A percentile compares a stretch with the other conserved stretches of the same genome.
Evolutionary conservation across 37 sponge, comb jelly and placozoan genomes (phyloP).

Genomic region (Beroe ovata): DNA sequence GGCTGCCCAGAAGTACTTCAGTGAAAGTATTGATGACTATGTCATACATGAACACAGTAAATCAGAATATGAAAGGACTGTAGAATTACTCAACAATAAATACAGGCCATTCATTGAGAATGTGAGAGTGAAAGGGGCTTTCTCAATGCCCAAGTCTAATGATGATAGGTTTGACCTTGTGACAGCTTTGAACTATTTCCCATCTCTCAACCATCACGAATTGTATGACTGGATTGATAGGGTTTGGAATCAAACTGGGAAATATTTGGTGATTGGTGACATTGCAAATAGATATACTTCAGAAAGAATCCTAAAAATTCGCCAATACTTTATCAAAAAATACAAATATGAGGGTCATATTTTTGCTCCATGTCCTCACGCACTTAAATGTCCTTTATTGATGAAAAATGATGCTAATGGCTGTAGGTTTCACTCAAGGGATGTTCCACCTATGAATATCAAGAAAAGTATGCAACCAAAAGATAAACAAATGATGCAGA

Average conservation of each 20-base stretch:
- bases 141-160: not conserved
- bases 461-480: not conserved
- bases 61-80: conserved; percentile 12
- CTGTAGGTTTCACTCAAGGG: not conserved
- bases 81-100: conserved; percentile 1
- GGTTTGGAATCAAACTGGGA: conserved; percentile 7
- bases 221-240: conserved; percentile 17
- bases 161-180: conserved; percentile 15
- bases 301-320: not conserved
- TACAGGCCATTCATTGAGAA: conserved; percentile 28
- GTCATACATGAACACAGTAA: conserved; percentile 57
- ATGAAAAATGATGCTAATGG: conserved; percentile 22
- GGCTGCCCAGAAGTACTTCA: conserved; percentile 4
- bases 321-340: not conserved
- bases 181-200: conserved; percentile 50
- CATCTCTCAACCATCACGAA: not conserved
- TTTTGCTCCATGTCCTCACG: conserved; percentile 53
- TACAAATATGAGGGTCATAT: conserved; percentile 37
- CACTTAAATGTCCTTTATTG: not conserved
- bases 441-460: not conserved
- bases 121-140: conserved; percentile 19
- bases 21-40: conserved; percentile 10
- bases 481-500: not conserved
- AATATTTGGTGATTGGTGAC: conserved; percentile 32
- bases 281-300: conserved; percentile 40